Conservation (phyloP, 1,140 invertebrate species). For the Hyles euphorbiae region DNA sequence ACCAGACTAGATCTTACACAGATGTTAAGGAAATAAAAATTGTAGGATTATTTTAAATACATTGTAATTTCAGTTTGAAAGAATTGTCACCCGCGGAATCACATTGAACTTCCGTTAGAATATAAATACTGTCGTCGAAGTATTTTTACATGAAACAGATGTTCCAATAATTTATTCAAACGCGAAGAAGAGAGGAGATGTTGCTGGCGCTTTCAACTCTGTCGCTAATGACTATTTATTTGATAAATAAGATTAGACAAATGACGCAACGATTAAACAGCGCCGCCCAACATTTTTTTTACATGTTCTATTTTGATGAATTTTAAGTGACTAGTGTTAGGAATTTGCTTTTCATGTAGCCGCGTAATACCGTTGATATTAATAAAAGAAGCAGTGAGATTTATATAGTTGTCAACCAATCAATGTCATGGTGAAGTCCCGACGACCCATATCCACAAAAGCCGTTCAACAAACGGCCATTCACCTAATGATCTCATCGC, state of each 20-base stretch:
- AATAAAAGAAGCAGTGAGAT: too few relatives aligned
- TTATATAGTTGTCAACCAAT: slow-evolving; percentile 16
- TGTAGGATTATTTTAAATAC: too few relatives aligned
- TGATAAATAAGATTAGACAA: neutral
- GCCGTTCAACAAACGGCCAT: slow-evolving; percentile 44
- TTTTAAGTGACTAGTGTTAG: too few relatives aligned
- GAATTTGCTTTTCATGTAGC: too few relatives aligned
- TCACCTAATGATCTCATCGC: slow-evolving; percentile 70
- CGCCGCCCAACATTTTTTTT: too few relatives aligned
- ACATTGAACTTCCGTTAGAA: slow-evolving; percentile 19
- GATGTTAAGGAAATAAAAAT: too few relatives aligned
- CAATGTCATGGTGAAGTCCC: slow-evolving; percentile 51
- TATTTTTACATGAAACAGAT: slow-evolving; percentile 22
- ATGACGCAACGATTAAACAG: too few relatives aligned
- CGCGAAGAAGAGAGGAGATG: neutral
- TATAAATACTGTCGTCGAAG: slow-evolving; percentile 17
- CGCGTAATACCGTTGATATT: too few relatives aligned
- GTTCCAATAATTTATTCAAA: slow-evolving; percentile 13
- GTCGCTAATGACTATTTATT: slow-evolving; percentile 8
- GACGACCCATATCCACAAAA: slow-evolving; percentile 51
- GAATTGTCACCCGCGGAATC: slow-evolving; percentile 13
- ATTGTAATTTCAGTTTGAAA: too few relatives aligned
- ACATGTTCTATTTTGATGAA: too few relatives aligned
- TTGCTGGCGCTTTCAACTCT: neutral
- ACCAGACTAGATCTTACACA: too few relatives aligned